Percentiles rank a stretch among this genome's conserved stretches.
phyloP scores from a whole-genome alignment of 2,888 invertebrate genomes.

The Rhyacophila evoluta region DNA sequence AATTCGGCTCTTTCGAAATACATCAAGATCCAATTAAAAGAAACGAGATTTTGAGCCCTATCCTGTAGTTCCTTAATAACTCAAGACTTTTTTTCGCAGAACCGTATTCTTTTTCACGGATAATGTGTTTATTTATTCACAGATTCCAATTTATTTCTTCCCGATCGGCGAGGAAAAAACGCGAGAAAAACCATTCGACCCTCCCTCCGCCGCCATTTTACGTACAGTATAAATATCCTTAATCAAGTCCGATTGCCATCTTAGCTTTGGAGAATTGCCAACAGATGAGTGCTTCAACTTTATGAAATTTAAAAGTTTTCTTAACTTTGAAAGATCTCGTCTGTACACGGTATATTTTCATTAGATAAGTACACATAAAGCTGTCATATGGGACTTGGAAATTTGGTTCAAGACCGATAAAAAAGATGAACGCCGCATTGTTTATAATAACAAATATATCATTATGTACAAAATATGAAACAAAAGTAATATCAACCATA shows the following conservation, averaged over 20 bases:
- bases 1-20: no score
- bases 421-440: no score
- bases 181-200: not conserved
- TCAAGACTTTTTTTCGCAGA: not conserved
- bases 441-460: no score
- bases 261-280: not conserved
- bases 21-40: not conserved
- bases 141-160: slow-evolving; percentile 1
- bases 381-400: no score
- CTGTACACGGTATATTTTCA: no score
- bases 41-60: not conserved
- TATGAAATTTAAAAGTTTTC: no score
- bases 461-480: no score
- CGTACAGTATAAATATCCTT: slow-evolving; percentile 8
- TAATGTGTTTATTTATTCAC: slow-evolving; percentile 17
- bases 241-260: slow-evolving; percentile 17
- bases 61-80: not conserved
- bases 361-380: no score
- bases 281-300: not conserved
- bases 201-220: not conserved
- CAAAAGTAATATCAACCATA: no score
- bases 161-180: not conserved
- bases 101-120: slow-evolving; percentile 13
- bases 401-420: no score
- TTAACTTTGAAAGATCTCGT: no score